Evolutionary conservation across 2,888 invertebrate species (phyloP), one percentile per base, ranked within the genome.

Genomic region (Saturnia pavonia): DNA sequence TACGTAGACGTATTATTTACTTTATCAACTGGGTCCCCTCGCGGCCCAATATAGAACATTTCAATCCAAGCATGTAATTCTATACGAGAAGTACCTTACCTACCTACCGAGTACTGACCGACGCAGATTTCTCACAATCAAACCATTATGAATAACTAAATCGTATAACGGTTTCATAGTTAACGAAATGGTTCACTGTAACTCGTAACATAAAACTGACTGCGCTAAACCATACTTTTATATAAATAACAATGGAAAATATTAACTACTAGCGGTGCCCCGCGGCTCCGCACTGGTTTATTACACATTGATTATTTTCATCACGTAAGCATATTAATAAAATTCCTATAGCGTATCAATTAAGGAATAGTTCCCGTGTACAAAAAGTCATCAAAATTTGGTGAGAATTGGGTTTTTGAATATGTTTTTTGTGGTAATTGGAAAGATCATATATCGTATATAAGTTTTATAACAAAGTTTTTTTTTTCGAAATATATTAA

Each of bases 111-210:
- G 6, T n/a, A n/a, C n/a, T n/a, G n/a, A n/a, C 54, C 14, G 34
- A 34, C 34, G 40, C 65, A 9, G 40, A n/a, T 40, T 65, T 65
- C 65, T 65, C 65, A 65, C 40, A 65, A 65, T 40, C 11, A 65
- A 65, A n/a, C n/a, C 65, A 65, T 65, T 65, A 65, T 65, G 65
- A 65, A n/a, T 65, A n/a, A 40, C 40, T 34, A 40, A 40, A 0
- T 40, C 63, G 19, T 9, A 34, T 65, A 40, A n/a, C 40, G 65
- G 11, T 14, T 27, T 27, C 25, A 60, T 60, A 14, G 22, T 9
- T 54, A 9, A 54, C 16, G 19, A 16, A 19, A 63, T 34, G 34
- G 7, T 57, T 57, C 57, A n/a, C 9, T 19, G 19, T 19, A 65
- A 65, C 19, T 34, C 19, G 40, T 65, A 40, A 40, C 40, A 40